phyloP scores from a whole-genome alignment of 2,888 invertebrate species.

The Nomada flava region DNA sequence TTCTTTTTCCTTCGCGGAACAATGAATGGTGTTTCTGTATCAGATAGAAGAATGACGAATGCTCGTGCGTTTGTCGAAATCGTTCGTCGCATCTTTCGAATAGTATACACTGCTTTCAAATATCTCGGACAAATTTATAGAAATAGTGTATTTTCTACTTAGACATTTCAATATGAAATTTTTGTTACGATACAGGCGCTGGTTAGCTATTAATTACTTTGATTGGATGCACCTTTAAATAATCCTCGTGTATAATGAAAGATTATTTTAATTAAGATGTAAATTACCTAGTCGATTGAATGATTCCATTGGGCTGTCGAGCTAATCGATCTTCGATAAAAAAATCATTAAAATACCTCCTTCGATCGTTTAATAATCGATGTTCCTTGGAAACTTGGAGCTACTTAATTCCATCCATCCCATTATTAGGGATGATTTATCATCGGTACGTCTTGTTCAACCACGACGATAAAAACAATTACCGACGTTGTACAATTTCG shows the following conservation, averaged over 20 bases:
- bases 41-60: slow-evolving; percentile 7
- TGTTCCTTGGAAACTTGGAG: neutral
- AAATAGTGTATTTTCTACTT: too few relatives aligned
- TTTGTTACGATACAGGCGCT: neutral
- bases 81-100: slow-evolving; percentile 7
- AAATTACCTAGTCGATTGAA: slow-evolving; percentile 12
- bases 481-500: slow-evolving; percentile 18
- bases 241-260: neutral
- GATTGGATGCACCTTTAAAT: neutral
- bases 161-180: too few relatives aligned
- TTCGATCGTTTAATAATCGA: slow-evolving; percentile 11
- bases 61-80: slow-evolving; percentile 38
- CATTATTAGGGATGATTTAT: slow-evolving; percentile 45
- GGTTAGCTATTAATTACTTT: neutral
- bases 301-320: neutral
- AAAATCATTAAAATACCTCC: neutral
- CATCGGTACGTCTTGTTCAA: neutral
- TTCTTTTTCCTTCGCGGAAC: slow-evolving; percentile 22
- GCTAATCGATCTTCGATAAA: slow-evolving; percentile 13
- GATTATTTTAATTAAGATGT: slow-evolving; percentile 18
- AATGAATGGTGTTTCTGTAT: slow-evolving; percentile 21
- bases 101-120: neutral
- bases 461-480: slow-evolving; percentile 37
- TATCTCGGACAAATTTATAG: neutral
- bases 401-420: slow-evolving; percentile 22